These are phyloP conservation scores for Garrulus glandarius DNA, from an alignment of 2,797 vertebrate species.

Conservation along the genomic window DNA sequence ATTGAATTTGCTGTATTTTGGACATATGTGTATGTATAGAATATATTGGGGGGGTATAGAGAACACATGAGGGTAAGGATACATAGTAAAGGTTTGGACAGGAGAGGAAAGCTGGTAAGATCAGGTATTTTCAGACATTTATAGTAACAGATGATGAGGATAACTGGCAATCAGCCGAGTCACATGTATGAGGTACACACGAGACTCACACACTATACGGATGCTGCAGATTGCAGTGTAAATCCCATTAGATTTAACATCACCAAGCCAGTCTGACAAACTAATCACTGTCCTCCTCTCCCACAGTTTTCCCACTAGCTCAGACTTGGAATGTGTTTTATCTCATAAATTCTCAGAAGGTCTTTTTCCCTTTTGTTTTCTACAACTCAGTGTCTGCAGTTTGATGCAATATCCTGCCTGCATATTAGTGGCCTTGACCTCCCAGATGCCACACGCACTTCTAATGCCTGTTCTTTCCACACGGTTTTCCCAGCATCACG, in stretches of 20 bases:
- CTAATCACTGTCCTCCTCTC: background rate
- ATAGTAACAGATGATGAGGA: background rate
- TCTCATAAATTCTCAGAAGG: background rate
- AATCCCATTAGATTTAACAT: background rate
- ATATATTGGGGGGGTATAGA: fast-evolving
- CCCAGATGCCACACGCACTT: fast-evolving
- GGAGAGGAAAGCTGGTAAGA: background rate
- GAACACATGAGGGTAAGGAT: background rate
- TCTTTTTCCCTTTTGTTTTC: background rate
- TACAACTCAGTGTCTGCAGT: background rate
- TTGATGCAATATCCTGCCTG: background rate
- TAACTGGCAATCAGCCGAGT: background rate
- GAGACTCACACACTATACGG: fast-evolving
- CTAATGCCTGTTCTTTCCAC: background rate
- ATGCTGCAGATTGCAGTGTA: background rate
- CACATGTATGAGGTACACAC: background rate
- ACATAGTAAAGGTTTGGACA: background rate
- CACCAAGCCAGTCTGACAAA: background rate
- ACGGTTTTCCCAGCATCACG: background rate
- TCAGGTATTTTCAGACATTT: background rate
- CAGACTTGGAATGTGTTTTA: background rate
- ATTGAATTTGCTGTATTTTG: background rate
- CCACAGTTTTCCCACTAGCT: background rate
- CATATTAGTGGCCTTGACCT: fast-evolving
- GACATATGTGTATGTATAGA: fast-evolving